Evolutionary conservation across 2,888 invertebrate genomes (phyloP).

Genomic region (Andrena marginata): DNA sequence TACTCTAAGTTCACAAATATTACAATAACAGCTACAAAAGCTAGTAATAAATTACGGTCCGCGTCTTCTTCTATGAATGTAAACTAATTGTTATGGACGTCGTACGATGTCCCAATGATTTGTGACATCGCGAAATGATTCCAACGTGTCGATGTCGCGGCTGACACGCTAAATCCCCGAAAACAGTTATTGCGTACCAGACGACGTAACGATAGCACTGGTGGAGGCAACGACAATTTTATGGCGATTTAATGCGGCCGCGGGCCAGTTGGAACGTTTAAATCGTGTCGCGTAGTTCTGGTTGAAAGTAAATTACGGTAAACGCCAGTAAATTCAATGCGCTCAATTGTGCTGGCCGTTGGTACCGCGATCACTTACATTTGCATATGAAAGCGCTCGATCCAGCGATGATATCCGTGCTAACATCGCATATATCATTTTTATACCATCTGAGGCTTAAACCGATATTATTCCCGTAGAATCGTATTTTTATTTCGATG

Average conservation of each 20-base stretch:
- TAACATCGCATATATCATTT: constrained; percentile 35
- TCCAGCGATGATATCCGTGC: constrained; percentile 57
- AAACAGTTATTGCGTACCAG: constrained; percentile 48
- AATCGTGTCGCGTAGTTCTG: constrained; percentile 48
- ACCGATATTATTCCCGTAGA: too few relatives aligned
- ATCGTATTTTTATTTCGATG: too few relatives aligned
- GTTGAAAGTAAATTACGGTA: constrained; percentile 68
- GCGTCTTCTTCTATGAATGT: background rate
- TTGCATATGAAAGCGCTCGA: constrained; percentile 68
- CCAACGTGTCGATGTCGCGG: background rate
- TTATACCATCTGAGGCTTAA: too few relatives aligned
- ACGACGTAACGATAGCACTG: constrained; percentile 17
- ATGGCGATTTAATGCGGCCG: constrained; percentile 54
- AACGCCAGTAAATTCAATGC: constrained; percentile 65
- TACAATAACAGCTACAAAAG: background rate
- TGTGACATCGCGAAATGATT: background rate
- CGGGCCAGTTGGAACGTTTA: constrained; percentile 55
- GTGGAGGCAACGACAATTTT: constrained; percentile 47
- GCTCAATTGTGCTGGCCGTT: constrained; percentile 59
- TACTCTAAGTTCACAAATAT: too few relatives aligned
- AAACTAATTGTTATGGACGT: background rate
- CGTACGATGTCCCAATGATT: background rate
- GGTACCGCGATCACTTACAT: constrained; percentile 50
- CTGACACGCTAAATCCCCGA: constrained; percentile 20
- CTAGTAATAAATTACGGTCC: too few relatives aligned